Evolutionary conservation across 1,140 invertebrate genomes (phyloP).

Genomic region (Heterodera schachtii): DNA sequence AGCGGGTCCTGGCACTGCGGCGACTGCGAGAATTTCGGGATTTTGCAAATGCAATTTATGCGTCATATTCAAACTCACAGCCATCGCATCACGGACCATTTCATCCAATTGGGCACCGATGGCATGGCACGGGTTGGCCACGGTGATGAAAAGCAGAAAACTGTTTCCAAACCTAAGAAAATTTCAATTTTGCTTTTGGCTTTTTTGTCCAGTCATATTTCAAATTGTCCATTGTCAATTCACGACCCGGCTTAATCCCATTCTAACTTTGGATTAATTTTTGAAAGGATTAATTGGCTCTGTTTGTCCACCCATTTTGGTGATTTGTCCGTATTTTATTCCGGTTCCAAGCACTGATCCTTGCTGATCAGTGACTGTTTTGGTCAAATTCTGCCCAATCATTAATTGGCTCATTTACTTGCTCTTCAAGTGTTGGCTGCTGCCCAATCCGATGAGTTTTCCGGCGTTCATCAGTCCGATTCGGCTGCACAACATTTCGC

Average conservation of each 20-base stretch:
- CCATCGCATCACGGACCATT: constrained; percentile 37
- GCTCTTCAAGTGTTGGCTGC: constrained; percentile 74
- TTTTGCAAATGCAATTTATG: background rate
- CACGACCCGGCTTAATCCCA: too few species aligned
- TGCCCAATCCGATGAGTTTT: constrained; percentile 75
- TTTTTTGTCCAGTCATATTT: background rate
- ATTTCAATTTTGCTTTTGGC: background rate
- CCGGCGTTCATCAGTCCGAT: constrained; percentile 86
- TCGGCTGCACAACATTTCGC: constrained; percentile 69
- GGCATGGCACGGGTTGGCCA: constrained; percentile 37
- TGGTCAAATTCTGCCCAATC: constrained; percentile 1
- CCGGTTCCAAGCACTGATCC: background rate
- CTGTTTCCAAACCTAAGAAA: constrained; percentile 48
- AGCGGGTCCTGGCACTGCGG: constrained; percentile 30
- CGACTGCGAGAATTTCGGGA: constrained; percentile 37
- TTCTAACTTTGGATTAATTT: too few species aligned
- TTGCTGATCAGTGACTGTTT: background rate
- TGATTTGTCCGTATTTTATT: too few species aligned
- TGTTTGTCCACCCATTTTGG: too few species aligned
- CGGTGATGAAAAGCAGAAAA: constrained; percentile 46
- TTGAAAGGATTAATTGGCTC: too few species aligned
- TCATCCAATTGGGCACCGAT: constrained; percentile 23
- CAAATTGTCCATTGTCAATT: too few species aligned
- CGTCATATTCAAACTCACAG: constrained; percentile 34
- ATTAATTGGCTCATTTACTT: constrained; percentile 28